A percentile compares a stretch with the other conserved stretches of the same genome.
phyloP scores from a whole-genome alignment of 2,888 invertebrate species.

The Eupeodes luniger region DNA sequence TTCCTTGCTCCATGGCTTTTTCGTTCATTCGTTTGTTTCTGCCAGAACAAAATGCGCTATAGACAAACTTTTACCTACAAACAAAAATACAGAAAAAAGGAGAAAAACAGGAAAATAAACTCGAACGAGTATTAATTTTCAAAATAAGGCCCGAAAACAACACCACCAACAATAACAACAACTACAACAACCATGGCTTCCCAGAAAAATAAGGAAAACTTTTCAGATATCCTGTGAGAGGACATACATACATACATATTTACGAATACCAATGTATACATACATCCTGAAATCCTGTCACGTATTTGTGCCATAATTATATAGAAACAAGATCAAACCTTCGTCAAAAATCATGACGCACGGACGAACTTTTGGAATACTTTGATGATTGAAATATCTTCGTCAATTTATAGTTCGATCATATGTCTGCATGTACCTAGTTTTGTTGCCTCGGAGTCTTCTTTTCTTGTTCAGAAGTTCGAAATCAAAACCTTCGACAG shows the following conservation, averaged over 20 bases:
- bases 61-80: slow-evolving; percentile 58
- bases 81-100: slow-evolving; percentile 13
- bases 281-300: slow-evolving; percentile 66
- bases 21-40: neutral
- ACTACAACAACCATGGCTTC: neutral
- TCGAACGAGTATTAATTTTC: slow-evolving; percentile 52
- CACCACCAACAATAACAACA: slow-evolving; percentile 19
- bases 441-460: neutral
- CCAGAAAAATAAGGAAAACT: slow-evolving; percentile 29
- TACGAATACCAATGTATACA: neutral
- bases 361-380: slow-evolving; percentile 50
- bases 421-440: neutral
- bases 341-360: slow-evolving; percentile 45
- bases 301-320: slow-evolving; percentile 73
- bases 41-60: slow-evolving; percentile 33
- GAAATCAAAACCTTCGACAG: neutral
- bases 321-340: slow-evolving; percentile 38
- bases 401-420: neutral
- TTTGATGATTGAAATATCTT: slow-evolving; percentile 65
- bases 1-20: slow-evolving; percentile 24
- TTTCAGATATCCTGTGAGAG: slow-evolving; percentile 28
- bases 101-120: slow-evolving; percentile 33
- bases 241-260: neutral
- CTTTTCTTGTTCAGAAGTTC: neutral
- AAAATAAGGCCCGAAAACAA: slow-evolving; percentile 35